Evolutionary conservation across 2,113 vertebrate genomes (phyloP).

Genomic region (Phyllostomus hastatus): DNA sequence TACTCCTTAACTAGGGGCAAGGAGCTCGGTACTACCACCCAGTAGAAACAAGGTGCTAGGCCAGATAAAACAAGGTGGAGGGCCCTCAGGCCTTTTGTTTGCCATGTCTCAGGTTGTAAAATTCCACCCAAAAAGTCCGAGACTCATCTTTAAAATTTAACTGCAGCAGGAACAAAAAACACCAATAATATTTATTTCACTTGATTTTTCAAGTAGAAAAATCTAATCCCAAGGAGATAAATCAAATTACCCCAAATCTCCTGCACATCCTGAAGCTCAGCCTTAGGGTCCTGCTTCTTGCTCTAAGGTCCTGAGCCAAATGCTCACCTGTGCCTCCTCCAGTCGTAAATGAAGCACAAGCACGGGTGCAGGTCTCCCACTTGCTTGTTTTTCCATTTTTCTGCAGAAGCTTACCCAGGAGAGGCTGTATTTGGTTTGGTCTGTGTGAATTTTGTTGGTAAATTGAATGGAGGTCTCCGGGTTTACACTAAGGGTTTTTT

Average conservation of each 20-base stretch:
- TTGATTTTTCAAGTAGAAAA: neutral
- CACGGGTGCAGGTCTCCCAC: accelerated
- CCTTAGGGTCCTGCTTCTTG: no score
- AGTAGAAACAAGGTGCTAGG: no score
- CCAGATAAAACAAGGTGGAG: no score
- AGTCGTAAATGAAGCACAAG: neutral
- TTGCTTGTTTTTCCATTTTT: neutral
- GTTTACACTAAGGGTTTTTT: neutral
- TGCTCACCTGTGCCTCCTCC: neutral
- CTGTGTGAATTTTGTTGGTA: slow-evolving; percentile 30
- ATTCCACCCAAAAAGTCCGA: neutral
- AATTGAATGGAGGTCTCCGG: neutral
- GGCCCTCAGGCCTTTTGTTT: no score
- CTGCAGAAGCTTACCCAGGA: neutral
- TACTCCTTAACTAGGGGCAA: no score
- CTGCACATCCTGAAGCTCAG: accelerated
- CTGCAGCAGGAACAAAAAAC: neutral
- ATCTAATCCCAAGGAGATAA: neutral
- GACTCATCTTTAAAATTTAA: neutral
- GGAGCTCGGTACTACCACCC: no score
- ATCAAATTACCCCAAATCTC: neutral
- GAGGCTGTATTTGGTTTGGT: neutral
- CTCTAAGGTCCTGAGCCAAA: neutral
- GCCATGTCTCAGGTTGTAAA: neutral
- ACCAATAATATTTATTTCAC: neutral